Conservation (phyloP, 2,888 invertebrate genomes). For the Anoplius nigerrimus region DNA sequence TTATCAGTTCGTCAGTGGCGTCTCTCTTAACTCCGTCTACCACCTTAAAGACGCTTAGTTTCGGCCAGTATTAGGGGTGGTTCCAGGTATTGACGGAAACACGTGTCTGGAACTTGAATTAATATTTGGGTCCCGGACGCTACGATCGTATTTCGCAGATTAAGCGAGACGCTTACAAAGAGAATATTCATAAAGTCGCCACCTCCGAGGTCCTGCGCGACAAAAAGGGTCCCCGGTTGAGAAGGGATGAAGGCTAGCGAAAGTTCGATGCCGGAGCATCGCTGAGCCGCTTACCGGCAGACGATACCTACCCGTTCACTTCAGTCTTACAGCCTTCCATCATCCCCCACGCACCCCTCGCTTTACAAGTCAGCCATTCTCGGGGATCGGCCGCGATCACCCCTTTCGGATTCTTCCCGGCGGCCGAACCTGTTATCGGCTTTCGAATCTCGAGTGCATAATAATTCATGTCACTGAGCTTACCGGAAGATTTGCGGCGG, state of each 20-base stretch:
- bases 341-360: slow-evolving; percentile 5
- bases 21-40: too few species aligned
- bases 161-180: slow-evolving; percentile 44
- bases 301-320: slow-evolving; percentile 48
- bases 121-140: too few species aligned
- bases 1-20: too few species aligned
- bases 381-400: neutral
- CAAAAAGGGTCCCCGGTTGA: slow-evolving; percentile 16
- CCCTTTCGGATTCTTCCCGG: slow-evolving; percentile 30
- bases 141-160: too few species aligned
- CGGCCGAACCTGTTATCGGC: slow-evolving; percentile 28
- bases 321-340: slow-evolving; percentile 9
- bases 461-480: slow-evolving; percentile 50
- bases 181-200: slow-evolving; percentile 64
- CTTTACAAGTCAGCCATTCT: slow-evolving; percentile 3
- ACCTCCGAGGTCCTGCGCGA: slow-evolving; percentile 41
- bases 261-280: slow-evolving; percentile 40
- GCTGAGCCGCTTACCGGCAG: slow-evolving; percentile 62
- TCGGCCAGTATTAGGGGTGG: too few species aligned
- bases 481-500: slow-evolving; percentile 13
- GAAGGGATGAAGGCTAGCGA: slow-evolving; percentile 19
- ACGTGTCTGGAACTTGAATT: too few species aligned
- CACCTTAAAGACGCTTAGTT: too few species aligned
- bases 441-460: slow-evolving; percentile 39
- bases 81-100: too few species aligned